Percentiles rank a stretch among this genome's conserved stretches.
Evolutionary conservation across 1,140 invertebrate genomes (phyloP).

Genomic region (Hypsibius dujardini): DNA sequence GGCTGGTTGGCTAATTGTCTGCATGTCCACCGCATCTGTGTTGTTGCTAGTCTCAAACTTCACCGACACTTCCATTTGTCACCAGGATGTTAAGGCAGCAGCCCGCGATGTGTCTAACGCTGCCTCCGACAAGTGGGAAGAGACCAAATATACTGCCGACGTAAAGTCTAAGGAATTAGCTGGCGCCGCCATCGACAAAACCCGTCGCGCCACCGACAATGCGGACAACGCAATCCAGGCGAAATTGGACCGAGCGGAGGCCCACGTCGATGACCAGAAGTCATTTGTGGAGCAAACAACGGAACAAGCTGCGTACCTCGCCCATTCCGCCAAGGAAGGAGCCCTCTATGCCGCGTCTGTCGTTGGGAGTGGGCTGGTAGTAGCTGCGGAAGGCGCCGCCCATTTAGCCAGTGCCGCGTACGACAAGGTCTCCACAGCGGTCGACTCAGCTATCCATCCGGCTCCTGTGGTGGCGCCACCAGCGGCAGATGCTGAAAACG

Average conservation of each 20-base stretch:
- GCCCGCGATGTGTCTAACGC: background rate
- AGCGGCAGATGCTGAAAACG: too few species aligned
- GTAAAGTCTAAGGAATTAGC: background rate
- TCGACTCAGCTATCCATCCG: conserved; percentile 4
- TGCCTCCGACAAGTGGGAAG: background rate
- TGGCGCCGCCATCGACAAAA: background rate
- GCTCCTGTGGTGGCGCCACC: too few species aligned
- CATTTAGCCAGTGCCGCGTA: background rate
- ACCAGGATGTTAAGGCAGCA: background rate
- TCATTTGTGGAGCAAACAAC: background rate
- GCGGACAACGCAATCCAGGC: background rate
- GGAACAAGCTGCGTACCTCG: background rate
- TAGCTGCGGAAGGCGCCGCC: background rate
- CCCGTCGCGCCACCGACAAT: background rate
- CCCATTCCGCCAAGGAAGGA: background rate
- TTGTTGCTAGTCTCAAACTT: too few species aligned
- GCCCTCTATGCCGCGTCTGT: background rate
- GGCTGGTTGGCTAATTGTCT: too few species aligned
- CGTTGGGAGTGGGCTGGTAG: conserved; percentile 2
- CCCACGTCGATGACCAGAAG: background rate
- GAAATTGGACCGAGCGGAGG: background rate
- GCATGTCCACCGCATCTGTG: too few species aligned
- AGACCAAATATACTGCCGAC: background rate
- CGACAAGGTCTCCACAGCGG: background rate
- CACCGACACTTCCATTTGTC: too few species aligned